Evolutionary conservation across 92 coral and sea anemone species (phyloP).

Genomic region (Palythoa caribaeorum): DNA sequence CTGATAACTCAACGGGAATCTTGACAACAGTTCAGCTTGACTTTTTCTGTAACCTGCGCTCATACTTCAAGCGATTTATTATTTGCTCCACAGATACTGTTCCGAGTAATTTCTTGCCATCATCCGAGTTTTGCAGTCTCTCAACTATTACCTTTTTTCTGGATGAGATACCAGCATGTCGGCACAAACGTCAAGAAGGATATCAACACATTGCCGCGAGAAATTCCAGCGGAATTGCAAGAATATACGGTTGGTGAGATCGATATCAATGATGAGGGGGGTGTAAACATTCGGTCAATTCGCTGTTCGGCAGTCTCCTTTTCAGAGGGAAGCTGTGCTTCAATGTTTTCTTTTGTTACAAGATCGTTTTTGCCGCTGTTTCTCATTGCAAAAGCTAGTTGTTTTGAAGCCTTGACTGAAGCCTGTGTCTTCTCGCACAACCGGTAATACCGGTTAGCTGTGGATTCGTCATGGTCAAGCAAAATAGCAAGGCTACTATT

Average conservation of each 20-base stretch:
- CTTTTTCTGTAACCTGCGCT: not conserved
- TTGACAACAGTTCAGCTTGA: slow-evolving; percentile 24
- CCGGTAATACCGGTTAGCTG: slow-evolving; percentile 23
- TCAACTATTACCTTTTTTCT: not conserved
- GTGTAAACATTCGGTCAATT: not conserved
- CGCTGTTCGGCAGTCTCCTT: slow-evolving; percentile 13
- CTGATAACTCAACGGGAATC: slow-evolving; percentile 38
- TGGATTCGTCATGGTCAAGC: slow-evolving; percentile 44
- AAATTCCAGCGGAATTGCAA: not conserved
- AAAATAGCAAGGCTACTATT: slow-evolving; percentile 28
- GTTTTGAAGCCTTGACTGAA: slow-evolving; percentile 21
- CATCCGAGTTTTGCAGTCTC: slow-evolving; percentile 6
- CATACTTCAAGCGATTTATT: slow-evolving; percentile 22
- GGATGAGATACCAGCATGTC: slow-evolving; percentile 19
- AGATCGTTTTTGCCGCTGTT: not conserved
- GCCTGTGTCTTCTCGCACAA: slow-evolving; percentile 19
- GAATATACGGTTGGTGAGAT: slow-evolving; percentile 3
- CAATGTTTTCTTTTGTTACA: not conserved
- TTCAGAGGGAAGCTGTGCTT: not conserved
- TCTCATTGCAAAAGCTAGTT: slow-evolving; percentile 53
- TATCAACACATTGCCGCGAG: not conserved
- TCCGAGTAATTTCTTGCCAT: not conserved
- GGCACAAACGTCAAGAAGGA: slow-evolving; percentile 9
- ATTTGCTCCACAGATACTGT: not conserved
- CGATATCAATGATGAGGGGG: not conserved